Evolutionary conservation across 2,113 vertebrate genomes (phyloP).

Genomic region (Hepsetus odoe): DNA sequence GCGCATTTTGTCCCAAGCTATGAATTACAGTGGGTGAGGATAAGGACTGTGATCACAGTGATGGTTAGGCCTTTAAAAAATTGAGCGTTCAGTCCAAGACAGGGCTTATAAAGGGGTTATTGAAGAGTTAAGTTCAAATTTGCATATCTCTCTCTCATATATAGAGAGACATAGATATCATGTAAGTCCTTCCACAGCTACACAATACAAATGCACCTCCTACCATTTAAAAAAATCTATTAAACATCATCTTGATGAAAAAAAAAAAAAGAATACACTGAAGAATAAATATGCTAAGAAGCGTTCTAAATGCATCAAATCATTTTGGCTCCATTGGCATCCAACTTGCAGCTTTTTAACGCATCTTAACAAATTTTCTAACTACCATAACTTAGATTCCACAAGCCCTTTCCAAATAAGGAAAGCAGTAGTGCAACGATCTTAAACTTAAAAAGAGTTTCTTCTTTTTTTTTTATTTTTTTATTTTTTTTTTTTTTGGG

Average conservation of each 20-base stretch:
- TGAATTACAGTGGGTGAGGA: slow-evolving; percentile 35
- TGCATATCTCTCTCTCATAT: slow-evolving; percentile 60
- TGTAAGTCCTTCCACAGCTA: slow-evolving; percentile 61
- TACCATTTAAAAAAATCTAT: slow-evolving; percentile 81
- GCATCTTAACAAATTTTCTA: slow-evolving; percentile 47
- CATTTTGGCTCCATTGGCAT: slow-evolving; percentile 54
- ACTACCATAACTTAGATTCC: slow-evolving; percentile 66
- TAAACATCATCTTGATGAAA: slow-evolving; percentile 80
- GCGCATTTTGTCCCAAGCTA: slow-evolving; percentile 33
- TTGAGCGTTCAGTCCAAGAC: slow-evolving; percentile 75
- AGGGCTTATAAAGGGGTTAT: slow-evolving; percentile 8
- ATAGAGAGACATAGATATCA: slow-evolving; percentile 53
- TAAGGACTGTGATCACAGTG: slow-evolving; percentile 88
- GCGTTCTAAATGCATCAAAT: slow-evolving; percentile 58
- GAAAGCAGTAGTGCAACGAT: slow-evolving; percentile 97
- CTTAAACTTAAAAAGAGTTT: slow-evolving; percentile 75
- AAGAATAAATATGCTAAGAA: slow-evolving; percentile 46
- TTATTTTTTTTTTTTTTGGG: slow-evolving; percentile 13
- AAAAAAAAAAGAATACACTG: slow-evolving; percentile 58
- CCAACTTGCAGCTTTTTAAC: slow-evolving; percentile 33
- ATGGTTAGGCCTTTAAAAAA: slow-evolving; percentile 85
- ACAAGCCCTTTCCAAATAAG: slow-evolving; percentile 79
- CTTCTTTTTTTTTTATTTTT: slow-evolving; percentile 42
- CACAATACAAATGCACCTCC: slow-evolving; percentile 75
- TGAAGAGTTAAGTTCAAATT: slow-evolving; percentile 50